phyloP scores from a whole-genome alignment of 1,140 invertebrate species.

The Heliothis subflexa region DNA sequence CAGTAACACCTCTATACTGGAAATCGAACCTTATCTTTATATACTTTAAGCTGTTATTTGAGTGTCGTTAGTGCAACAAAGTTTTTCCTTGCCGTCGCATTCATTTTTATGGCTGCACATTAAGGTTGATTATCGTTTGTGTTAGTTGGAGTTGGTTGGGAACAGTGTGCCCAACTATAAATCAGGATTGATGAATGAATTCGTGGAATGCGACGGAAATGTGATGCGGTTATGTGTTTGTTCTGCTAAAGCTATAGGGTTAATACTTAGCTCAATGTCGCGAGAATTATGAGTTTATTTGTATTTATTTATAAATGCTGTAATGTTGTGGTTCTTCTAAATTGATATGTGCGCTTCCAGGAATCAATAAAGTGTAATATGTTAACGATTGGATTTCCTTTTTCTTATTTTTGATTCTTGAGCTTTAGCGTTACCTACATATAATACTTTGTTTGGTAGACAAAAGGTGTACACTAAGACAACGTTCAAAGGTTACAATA shows the following conservation, averaged over 20 bases:
- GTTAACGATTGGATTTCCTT: too few species aligned
- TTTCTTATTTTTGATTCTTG: too few species aligned
- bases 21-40: slow-evolving; percentile 12
- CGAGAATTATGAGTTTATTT: not conserved
- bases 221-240: slow-evolving; percentile 28
- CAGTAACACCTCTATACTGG: not conserved
- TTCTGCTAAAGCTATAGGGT: not conserved
- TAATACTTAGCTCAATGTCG: not conserved
- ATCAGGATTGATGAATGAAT: slow-evolving; percentile 45
- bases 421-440: too few species aligned
- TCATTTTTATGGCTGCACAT: slow-evolving; percentile 9
- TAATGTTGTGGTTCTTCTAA: too few species aligned
- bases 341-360: too few species aligned
- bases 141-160: not conserved
- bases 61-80: not conserved
- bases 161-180: slow-evolving; percentile 20
- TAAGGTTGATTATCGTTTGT: slow-evolving; percentile 32
- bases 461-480: too few species aligned
- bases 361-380: too few species aligned
- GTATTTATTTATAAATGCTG: too few species aligned
- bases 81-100: slow-evolving; percentile 6
- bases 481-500: too few species aligned
- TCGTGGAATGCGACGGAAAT: slow-evolving; percentile 24
- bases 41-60: not conserved
- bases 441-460: too few species aligned